Evolutionary conservation across 2,888 invertebrate genomes (phyloP).

Genomic region (Allacma fusca): DNA sequence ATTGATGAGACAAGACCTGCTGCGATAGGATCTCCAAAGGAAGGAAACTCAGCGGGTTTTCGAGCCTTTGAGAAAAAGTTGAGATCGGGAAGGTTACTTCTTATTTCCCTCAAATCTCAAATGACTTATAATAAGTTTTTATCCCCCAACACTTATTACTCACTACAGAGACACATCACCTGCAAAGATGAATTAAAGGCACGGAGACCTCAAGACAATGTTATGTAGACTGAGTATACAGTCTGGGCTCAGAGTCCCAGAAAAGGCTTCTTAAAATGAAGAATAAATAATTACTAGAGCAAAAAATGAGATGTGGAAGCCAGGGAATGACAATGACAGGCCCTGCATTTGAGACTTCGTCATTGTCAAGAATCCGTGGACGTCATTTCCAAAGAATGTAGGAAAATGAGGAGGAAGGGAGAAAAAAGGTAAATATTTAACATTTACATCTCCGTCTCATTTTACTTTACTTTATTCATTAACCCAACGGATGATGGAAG

Average conservation of each 20-base stretch:
- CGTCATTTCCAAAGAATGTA: not conserved
- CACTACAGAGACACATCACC: not conserved
- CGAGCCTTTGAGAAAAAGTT: too few species aligned
- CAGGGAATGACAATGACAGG: constrained; percentile 1
- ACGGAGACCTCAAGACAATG: not conserved
- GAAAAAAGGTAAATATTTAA: constrained; percentile 24
- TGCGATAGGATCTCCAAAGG: too few species aligned
- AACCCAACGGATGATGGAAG: not conserved
- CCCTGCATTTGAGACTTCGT: not conserved
- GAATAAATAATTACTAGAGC: not conserved
- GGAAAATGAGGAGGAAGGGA: not conserved
- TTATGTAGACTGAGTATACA: not conserved
- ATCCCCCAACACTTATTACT: not conserved
- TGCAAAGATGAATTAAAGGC: not conserved
- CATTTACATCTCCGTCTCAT: constrained; percentile 28
- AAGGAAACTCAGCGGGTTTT: too few species aligned
- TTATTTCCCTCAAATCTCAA: too few species aligned
- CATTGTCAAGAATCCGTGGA: constrained; percentile 16
- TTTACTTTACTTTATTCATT: constrained; percentile 14
- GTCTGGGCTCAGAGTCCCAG: too few species aligned
- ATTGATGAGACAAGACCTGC: too few species aligned
- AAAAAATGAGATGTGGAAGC: not conserved
- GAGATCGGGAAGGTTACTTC: too few species aligned
- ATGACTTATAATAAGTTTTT: too few species aligned
- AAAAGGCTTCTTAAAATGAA: not conserved